Percentiles rank a stretch among this genome's conserved stretches.
phyloP scores from a whole-genome alignment of 1,140 invertebrate species.

The Proales similis region DNA sequence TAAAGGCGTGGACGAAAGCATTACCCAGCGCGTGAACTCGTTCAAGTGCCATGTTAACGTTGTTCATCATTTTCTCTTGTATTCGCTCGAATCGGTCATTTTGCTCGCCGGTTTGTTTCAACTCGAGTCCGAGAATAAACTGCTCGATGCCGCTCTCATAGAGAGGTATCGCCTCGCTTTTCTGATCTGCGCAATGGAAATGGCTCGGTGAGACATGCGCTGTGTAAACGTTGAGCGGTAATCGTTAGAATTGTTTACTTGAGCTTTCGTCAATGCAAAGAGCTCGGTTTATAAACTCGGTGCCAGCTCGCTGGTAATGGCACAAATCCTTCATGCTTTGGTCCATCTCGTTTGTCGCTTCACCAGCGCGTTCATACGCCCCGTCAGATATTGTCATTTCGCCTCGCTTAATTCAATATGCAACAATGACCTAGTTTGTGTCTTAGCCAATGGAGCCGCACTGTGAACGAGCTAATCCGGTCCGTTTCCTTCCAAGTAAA shows the following conservation, averaged over 20 bases:
- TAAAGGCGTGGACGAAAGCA: not conserved
- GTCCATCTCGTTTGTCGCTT: no score
- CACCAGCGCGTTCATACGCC: no score
- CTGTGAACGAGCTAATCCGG: no score
- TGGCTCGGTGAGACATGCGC: not conserved
- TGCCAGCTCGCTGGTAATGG: constrained; percentile 18
- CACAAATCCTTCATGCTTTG: constrained; percentile 17
- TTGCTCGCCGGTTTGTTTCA: constrained; percentile 11
- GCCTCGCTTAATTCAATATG: not conserved
- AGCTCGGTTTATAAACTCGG: constrained; percentile 3
- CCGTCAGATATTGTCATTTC: constrained; percentile 29
- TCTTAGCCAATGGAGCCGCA: no score
- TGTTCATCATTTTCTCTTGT: constrained; percentile 35
- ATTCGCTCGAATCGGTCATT: constrained; percentile 6
- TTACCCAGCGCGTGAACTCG: constrained; percentile 27
- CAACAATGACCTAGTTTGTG: no score
- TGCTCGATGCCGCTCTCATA: constrained; percentile 28
- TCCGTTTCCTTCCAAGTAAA: no score
- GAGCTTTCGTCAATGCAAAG: constrained; percentile 24
- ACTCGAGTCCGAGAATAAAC: constrained; percentile 8
- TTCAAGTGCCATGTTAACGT: constrained; percentile 28
- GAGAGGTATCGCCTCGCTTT: constrained; percentile 21
- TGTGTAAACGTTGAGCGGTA: not conserved
- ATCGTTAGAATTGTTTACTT: no score
- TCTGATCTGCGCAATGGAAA: constrained; percentile 1